These are phyloP conservation scores for Nemoura dubitans DNA, from an alignment of 2,888 invertebrate genomes.

Conservation along the genomic window DNA sequence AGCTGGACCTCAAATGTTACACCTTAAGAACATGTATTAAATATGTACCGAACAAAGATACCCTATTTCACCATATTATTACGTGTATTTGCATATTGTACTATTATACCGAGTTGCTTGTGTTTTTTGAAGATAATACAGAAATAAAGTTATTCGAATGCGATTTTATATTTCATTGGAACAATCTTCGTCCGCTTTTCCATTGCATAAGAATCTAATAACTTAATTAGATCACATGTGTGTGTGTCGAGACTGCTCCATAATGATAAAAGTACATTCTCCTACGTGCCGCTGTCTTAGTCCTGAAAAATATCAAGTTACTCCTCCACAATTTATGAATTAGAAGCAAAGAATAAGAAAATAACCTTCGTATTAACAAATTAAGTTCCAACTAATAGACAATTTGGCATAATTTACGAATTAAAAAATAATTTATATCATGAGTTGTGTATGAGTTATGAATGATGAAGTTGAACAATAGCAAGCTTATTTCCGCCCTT, in stretches of 20 bases:
- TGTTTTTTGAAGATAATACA: not conserved
- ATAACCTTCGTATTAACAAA: constrained; percentile 1
- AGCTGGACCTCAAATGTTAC: no score
- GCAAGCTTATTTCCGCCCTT: not conserved
- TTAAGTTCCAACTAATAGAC: not conserved
- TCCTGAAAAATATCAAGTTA: constrained; percentile 18
- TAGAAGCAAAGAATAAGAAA: not conserved
- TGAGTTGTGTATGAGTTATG: not conserved
- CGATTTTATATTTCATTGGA: not conserved
- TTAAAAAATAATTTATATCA: not conserved
- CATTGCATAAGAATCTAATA: not conserved
- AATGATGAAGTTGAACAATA: not conserved
- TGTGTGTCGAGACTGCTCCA: no score
- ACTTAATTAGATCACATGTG: no score
- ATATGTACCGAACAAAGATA: not conserved
- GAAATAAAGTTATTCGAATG: not conserved
- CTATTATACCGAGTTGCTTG: not conserved
- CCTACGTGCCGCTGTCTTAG: not conserved
- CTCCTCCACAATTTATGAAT: not conserved
- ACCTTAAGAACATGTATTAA: not conserved
- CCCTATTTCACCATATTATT: no score
- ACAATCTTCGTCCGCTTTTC: not conserved
- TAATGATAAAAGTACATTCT: no score
- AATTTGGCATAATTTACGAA: constrained; percentile 22
- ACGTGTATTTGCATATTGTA: not conserved